Evolutionary conservation across 2,888 invertebrate genomes (phyloP).

Genomic region (Gasteruption jaculator): DNA sequence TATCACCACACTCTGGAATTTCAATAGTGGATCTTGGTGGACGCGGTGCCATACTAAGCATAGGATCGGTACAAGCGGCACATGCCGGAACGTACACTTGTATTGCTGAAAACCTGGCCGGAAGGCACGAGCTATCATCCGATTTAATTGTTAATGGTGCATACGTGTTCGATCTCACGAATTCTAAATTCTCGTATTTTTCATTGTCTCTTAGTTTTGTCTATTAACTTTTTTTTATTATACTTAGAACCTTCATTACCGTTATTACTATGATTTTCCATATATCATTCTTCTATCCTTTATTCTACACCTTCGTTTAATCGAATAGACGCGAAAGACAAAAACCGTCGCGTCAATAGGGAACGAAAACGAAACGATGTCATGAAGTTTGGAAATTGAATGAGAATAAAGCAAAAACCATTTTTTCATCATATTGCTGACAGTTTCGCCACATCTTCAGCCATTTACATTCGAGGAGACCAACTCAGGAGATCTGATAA

Average conservation of each 20-base stretch:
- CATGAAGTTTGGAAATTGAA: background rate
- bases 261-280: too few relatives aligned
- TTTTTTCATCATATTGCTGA: conserved; percentile 22
- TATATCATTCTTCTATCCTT: too few relatives aligned
- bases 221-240: too few relatives aligned
- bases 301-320: too few relatives aligned
- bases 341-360: too few relatives aligned
- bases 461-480: conserved; percentile 53
- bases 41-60: conserved; percentile 61
- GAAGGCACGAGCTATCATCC: conserved; percentile 55
- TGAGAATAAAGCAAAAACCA: too few relatives aligned
- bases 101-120: conserved; percentile 58
- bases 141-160: conserved; percentile 56
- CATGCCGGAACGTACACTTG: conserved; percentile 63
- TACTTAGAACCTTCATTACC: too few relatives aligned
- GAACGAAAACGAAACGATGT: background rate
- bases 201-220: too few relatives aligned
- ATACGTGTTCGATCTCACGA: too few relatives aligned
- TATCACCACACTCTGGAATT: conserved; percentile 52
- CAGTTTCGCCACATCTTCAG: conserved; percentile 52
- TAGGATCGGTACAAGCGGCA: conserved; percentile 56
- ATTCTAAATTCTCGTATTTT: too few relatives aligned
- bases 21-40: conserved; percentile 60
- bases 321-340: too few relatives aligned
- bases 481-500: conserved; percentile 57